These are phyloP conservation scores for Zelostemma sp. DNA, from an alignment of 1,140 invertebrate genomes.

Conservation along the genomic window DNA sequence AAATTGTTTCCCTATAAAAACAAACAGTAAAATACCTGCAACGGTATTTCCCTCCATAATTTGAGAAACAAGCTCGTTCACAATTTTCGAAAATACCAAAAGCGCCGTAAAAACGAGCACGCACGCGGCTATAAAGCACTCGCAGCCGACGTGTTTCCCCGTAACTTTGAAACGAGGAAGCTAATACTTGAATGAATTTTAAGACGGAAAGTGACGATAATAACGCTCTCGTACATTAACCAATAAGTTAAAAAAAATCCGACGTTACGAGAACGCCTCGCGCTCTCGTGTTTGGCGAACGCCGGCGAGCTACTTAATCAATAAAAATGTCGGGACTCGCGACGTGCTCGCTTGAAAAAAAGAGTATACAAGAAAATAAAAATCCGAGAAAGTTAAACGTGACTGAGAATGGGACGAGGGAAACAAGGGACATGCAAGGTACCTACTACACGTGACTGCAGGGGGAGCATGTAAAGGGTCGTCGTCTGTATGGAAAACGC, in stretches of 20 bases:
- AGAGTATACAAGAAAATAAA: slow-evolving; percentile 23
- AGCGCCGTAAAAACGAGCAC: no score
- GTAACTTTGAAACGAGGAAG: no score
- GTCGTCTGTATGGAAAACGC: slow-evolving; percentile 49
- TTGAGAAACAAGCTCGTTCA: no score
- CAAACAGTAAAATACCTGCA: no score
- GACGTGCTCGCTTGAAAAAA: slow-evolving; percentile 32
- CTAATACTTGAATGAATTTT: slow-evolving; percentile 30
- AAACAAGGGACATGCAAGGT: slow-evolving; percentile 57
- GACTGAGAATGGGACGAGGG: slow-evolving; percentile 25
- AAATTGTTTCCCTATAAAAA: no score
- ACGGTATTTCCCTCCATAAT: no score
- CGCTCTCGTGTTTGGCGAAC: slow-evolving; percentile 14
- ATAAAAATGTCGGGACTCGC: slow-evolving; percentile 45
- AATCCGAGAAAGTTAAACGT: slow-evolving; percentile 32
- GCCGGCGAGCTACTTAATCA: slow-evolving; percentile 43
- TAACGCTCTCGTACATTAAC: slow-evolving; percentile 26
- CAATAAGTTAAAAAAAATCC: slow-evolving; percentile 15
- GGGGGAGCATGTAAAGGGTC: slow-evolving; percentile 51
- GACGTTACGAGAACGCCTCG: slow-evolving; percentile 2
- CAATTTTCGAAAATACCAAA: no score
- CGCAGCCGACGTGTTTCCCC: no score
- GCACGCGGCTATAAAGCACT: no score
- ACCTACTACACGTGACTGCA: slow-evolving; percentile 35
- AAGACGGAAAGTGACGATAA: slow-evolving; percentile 5